Base-by-base conservation (phyloP, 2,888 invertebrate genomes). In the Phengaris alcon region DNA sequence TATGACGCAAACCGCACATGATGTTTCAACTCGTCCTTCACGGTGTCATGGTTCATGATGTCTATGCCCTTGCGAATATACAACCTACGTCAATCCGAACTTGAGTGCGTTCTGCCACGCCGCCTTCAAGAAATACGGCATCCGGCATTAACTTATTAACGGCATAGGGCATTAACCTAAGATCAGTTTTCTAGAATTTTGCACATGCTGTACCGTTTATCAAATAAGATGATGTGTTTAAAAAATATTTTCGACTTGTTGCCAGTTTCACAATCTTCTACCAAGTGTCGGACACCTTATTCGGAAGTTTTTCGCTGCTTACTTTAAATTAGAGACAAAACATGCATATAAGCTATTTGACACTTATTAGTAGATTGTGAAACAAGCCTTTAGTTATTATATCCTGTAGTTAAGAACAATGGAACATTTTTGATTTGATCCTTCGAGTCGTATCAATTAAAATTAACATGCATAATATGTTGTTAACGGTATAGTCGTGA, bases 41-140 rank as follows among this genome's bases (percentile, higher is more conserved):
- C n/a, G 48, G 46, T 15, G 69, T 48, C 15, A 48, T 48, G 69
- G 69, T 69, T 48, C 69, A 48, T 9, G 69, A 48, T 69, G 46
- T 69, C 48, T 48, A 35, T 12, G 52, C 54, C 72, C 22, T 52
- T 52, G 13, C 12, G 15, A 22, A 48, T 4, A 3, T 35, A 35
- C 35, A 35, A 35, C 35, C 35, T 69, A 52, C 72, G 72, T 72
- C 72, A 72, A 48, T 70, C 52, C 48, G 5, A 8, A 15, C 52
- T 10, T 13, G 22, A 35, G 35, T 44, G 7, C 51, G 72, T 72
- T 72, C 72, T 52, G 72, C 72, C 35, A 70, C 22, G 52, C 52
- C 54, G 72, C 15, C 51, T 35, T 35, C 72, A 13, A 54, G 13
- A 72, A 35, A 72, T 52, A 72, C 72, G 15, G 70, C 69, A 51